These are phyloP conservation scores for Xiphorhynchus elegans DNA, from an alignment of 2,113 vertebrate species.

Conservation along the genomic window DNA sequence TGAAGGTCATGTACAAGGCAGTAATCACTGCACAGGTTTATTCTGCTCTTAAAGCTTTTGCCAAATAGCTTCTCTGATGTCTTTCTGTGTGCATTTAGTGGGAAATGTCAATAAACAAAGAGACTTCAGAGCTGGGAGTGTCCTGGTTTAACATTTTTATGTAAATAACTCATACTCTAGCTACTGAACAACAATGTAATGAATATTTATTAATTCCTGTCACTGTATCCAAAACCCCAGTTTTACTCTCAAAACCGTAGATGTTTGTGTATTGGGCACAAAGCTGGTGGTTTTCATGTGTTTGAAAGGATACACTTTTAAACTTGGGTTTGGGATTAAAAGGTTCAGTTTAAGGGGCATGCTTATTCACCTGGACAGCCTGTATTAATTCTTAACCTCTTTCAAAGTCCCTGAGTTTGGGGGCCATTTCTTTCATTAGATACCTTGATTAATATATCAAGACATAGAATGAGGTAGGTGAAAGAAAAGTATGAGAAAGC, in stretches of 20 bases:
- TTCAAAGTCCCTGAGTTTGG: neutral
- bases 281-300: rapidly evolving
- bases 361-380: neutral
- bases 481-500: neutral
- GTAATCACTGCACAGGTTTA: neutral
- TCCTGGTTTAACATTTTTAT: neutral
- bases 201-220: neutral
- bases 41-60: neutral
- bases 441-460: neutral
- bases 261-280: neutral
- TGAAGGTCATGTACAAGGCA: neutral
- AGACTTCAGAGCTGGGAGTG: neutral
- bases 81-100: neutral
- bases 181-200: neutral
- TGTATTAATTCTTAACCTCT: neutral
- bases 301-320: neutral
- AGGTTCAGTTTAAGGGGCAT: rapidly evolving
- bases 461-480: neutral
- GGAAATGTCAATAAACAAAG: neutral
- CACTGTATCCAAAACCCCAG: neutral
- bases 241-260: neutral
- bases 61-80: neutral
- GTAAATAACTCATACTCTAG: neutral
- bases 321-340: neutral
- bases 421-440: neutral